phyloP scores from a whole-genome alignment of 1,140 invertebrate genomes.

The Hormaphis cornu region DNA sequence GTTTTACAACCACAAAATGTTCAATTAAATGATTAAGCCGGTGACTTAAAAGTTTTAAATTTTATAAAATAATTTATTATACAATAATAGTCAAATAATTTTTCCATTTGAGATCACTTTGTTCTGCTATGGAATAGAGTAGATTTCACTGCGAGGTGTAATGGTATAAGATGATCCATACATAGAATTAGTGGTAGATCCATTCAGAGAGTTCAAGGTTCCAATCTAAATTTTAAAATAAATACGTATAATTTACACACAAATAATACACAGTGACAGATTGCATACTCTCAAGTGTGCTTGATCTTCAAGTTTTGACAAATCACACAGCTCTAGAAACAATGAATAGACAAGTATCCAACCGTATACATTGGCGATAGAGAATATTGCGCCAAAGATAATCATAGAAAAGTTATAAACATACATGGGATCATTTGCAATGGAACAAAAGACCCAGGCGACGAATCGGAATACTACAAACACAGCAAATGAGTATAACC shows the following conservation, averaged over 20 bases:
- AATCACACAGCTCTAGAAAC: conserved; percentile 74
- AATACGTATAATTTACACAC: conserved; percentile 7
- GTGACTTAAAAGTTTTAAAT: too few species aligned
- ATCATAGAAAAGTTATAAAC: conserved; percentile 79
- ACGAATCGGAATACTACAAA: conserved; percentile 69
- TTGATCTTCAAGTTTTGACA: conserved; percentile 82
- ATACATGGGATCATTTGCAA: conserved; percentile 87
- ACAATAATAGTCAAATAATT: too few species aligned
- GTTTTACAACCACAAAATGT: too few species aligned
- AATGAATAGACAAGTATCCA: conserved; percentile 83
- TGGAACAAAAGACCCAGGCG: conserved; percentile 72
- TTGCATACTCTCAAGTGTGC: conserved; percentile 74
- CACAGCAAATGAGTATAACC: conserved; percentile 70
- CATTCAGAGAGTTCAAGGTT: conserved; percentile 73
- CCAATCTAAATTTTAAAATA: conserved; percentile 68
- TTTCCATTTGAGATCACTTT: too few species aligned
- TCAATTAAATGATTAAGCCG: too few species aligned
- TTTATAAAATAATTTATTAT: too few species aligned
- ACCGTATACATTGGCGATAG: conserved; percentile 61
- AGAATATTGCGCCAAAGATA: conserved; percentile 67
- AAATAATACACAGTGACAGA: neutral
- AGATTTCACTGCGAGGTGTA: conserved; percentile 75
- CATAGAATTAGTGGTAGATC: conserved; percentile 69
- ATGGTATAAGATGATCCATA: conserved; percentile 77
- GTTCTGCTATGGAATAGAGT: conserved; percentile 79